Conservation (phyloP, 2,888 invertebrate genomes). For the Ormia ochracea region DNA sequence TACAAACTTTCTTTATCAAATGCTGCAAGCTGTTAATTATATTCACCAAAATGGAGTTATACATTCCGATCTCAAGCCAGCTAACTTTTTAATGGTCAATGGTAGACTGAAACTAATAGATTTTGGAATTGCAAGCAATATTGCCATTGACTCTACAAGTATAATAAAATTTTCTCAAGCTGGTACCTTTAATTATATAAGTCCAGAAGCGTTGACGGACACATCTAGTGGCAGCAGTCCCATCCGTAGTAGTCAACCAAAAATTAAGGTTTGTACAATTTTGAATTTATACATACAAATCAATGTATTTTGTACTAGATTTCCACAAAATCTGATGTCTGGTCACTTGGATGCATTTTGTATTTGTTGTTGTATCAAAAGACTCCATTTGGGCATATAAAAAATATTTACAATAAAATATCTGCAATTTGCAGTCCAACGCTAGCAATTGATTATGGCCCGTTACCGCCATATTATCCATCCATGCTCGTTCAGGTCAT, state of each 20-base stretch:
- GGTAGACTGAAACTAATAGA: slow-evolving; percentile 95
- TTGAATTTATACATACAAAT: neutral
- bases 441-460: slow-evolving; percentile 85
- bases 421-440: slow-evolving; percentile 86
- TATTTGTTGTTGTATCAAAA: slow-evolving; percentile 93
- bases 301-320: slow-evolving; percentile 79
- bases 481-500: slow-evolving; percentile 74
- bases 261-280: slow-evolving; percentile 76
- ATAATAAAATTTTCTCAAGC: slow-evolving; percentile 88
- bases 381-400: slow-evolving; percentile 93
- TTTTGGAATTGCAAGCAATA: slow-evolving; percentile 95
- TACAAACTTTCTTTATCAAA: slow-evolving; percentile 94
- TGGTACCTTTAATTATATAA: slow-evolving; percentile 96
- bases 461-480: slow-evolving; percentile 78
- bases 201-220: slow-evolving; percentile 92
- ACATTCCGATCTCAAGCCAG: slow-evolving; percentile 97
- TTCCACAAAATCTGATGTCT: slow-evolving; percentile 94
- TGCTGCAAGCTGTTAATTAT: slow-evolving; percentile 92
- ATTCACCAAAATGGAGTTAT: slow-evolving; percentile 95
- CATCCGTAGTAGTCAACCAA: slow-evolving; percentile 77
- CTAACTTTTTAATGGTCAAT: slow-evolving; percentile 93
- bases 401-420: slow-evolving; percentile 84
- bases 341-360: slow-evolving; percentile 98
- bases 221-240: slow-evolving; percentile 78
- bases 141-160: slow-evolving; percentile 92